Evolutionary conservation across 2,888 invertebrate genomes (phyloP).

Genomic region (Platyscelio sp.): DNA sequence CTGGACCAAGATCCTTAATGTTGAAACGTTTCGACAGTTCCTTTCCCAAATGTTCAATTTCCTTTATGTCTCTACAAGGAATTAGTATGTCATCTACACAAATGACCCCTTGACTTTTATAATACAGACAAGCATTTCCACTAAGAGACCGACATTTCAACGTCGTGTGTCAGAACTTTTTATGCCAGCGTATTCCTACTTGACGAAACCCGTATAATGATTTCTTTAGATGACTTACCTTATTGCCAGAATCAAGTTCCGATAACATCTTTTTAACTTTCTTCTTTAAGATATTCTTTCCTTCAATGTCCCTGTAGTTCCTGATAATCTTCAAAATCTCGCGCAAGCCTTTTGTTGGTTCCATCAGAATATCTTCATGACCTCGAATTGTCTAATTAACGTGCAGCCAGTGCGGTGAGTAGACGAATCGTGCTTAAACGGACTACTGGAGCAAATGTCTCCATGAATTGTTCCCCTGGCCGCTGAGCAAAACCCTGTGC

Average conservation of each 20-base stretch:
- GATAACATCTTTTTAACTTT: neutral
- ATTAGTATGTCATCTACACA: neutral
- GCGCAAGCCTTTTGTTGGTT: neutral
- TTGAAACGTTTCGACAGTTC: no score
- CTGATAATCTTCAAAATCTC: neutral
- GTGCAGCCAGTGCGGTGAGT: neutral
- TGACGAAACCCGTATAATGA: constrained; percentile 13
- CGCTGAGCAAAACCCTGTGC: no score
- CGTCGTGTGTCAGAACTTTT: neutral
- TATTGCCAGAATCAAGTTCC: neutral
- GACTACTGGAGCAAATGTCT: no score
- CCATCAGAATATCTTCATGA: neutral
- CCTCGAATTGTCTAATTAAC: neutral
- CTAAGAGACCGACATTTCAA: neutral
- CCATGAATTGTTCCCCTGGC: no score
- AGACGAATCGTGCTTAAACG: no score
- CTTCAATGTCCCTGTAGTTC: no score
- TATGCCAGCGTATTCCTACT: constrained; percentile 10
- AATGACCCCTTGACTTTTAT: neutral
- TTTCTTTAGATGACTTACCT: neutral
- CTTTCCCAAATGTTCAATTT: neutral
- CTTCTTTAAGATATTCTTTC: neutral
- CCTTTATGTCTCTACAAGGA: neutral
- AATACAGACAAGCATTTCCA: neutral
- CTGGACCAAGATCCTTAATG: no score